Evolutionary conservation across 2,797 vertebrate species (phyloP).

Genomic region (Heliangelus exortis): DNA sequence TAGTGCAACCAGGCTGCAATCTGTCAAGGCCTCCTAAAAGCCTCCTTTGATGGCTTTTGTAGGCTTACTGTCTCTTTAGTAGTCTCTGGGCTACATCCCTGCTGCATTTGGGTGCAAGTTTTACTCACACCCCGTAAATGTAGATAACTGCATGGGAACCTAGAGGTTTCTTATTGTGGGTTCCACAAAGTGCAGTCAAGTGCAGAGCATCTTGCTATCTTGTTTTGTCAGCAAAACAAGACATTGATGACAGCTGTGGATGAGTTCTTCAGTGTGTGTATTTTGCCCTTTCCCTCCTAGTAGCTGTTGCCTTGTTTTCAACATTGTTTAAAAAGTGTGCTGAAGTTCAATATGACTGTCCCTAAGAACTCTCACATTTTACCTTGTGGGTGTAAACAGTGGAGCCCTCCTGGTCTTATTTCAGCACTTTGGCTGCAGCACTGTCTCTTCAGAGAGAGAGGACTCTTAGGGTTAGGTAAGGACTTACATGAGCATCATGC

Average conservation of each 20-base stretch:
- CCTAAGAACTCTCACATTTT: background rate
- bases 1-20: constrained; percentile 27
- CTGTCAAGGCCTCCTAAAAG: constrained; percentile 15
- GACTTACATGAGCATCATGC: background rate
- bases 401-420: background rate
- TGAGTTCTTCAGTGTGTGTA: background rate
- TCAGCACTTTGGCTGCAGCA: background rate
- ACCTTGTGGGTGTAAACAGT: accelerated
- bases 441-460: background rate
- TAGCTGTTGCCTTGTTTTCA: background rate
- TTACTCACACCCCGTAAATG: background rate
- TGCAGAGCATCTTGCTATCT: background rate
- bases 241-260: background rate
- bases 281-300: background rate
- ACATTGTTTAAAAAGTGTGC: background rate
- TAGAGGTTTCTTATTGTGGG: background rate
- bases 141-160: background rate
- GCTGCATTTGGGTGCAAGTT: constrained; percentile 10
- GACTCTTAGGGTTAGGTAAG: background rate
- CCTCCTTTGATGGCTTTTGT: background rate
- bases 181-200: accelerated
- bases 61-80: background rate
- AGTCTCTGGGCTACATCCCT: background rate
- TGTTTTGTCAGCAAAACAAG: background rate
- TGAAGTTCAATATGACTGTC: background rate